A percentile compares a stretch with the other conserved stretches of the same genome.
Evolutionary conservation across 2,113 vertebrate species (phyloP).

Genomic region (Electrona antarctica): DNA sequence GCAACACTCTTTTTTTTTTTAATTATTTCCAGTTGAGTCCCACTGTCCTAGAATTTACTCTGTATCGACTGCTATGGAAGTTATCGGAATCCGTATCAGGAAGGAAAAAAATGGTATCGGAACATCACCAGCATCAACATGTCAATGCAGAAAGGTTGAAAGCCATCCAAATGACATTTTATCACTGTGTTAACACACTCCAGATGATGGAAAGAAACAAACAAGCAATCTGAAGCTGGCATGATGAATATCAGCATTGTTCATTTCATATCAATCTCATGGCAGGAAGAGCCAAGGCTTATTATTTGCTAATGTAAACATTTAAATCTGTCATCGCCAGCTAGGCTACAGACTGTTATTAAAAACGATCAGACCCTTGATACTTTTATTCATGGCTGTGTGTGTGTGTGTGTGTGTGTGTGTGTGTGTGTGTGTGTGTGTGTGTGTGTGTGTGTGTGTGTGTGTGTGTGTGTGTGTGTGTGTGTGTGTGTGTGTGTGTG

Average conservation of each 20-base stretch:
- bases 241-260: constrained; percentile 37
- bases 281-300: constrained; percentile 27
- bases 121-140: not conserved
- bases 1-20: too few relatives aligned
- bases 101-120: too few relatives aligned
- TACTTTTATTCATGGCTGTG: constrained; percentile 43
- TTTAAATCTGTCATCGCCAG: constrained; percentile 51
- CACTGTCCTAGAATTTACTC: too few relatives aligned
- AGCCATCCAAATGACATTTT: constrained; percentile 37
- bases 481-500: too few relatives aligned
- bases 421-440: too few relatives aligned
- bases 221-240: constrained; percentile 25
- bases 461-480: too few relatives aligned
- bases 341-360: constrained; percentile 48
- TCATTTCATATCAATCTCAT: constrained; percentile 29
- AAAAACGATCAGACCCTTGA: constrained; percentile 51
- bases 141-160: constrained; percentile 16
- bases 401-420: not conserved
- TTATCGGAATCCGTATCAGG: too few relatives aligned
- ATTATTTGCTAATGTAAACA: constrained; percentile 24
- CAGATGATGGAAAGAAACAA: constrained; percentile 44
- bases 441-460: too few relatives aligned
- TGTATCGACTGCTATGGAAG: too few relatives aligned
- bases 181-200: constrained; percentile 52
- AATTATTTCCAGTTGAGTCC: too few relatives aligned